These are phyloP conservation scores for Cacatua alba DNA, from an alignment of 2,113 vertebrate genomes.

Conservation along the genomic window DNA sequence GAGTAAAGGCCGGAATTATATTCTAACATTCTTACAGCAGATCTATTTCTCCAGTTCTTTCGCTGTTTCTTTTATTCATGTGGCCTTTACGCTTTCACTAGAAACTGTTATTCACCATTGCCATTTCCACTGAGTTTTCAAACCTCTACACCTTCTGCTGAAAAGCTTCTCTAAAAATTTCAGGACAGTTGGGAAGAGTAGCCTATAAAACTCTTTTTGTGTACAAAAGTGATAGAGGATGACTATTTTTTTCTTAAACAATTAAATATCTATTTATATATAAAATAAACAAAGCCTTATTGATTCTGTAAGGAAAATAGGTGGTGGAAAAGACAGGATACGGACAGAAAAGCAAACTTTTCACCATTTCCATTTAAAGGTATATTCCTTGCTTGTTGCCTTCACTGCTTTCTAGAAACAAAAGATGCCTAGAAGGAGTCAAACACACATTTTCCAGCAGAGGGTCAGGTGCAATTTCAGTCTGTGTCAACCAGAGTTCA, in stretches of 20 bases:
- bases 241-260: not conserved
- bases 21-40: slow-evolving; percentile 44
- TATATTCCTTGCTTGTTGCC: not conserved
- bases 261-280: not conserved
- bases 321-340: not conserved
- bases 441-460: not conserved
- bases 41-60: slow-evolving; percentile 19
- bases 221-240: not conserved
- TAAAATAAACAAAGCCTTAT: not conserved
- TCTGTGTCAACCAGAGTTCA: not conserved
- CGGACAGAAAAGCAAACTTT: not conserved
- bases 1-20: slow-evolving; percentile 49
- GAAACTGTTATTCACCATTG: slow-evolving; percentile 20
- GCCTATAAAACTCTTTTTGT: not conserved
- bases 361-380: not conserved
- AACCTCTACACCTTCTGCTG: not conserved
- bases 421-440: not conserved
- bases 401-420: not conserved
- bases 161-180: slow-evolving; percentile 57
- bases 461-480: not conserved
- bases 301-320: not conserved
- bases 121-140: slow-evolving; percentile 47
- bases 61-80: slow-evolving; percentile 57
- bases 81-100: slow-evolving; percentile 47
- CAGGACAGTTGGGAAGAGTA: not conserved